These are phyloP conservation scores for Horisme vitalbata DNA, from an alignment of 2,888 invertebrate species.

Conservation along the genomic window DNA sequence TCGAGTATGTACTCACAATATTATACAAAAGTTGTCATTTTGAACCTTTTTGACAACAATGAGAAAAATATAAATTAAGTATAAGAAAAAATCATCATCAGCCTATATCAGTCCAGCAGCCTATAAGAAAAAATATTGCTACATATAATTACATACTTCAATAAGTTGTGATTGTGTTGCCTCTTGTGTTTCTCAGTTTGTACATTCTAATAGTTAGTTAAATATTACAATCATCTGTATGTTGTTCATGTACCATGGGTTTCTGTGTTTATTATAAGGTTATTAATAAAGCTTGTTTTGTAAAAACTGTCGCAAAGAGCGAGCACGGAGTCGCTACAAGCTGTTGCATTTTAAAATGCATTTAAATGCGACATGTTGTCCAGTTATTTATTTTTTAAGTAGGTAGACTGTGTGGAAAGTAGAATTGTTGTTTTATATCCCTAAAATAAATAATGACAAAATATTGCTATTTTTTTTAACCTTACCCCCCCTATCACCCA, in stretches of 20 bases:
- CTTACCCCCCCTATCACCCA: too few species aligned
- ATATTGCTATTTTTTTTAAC: slow-evolving; percentile 11
- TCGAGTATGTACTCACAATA: too few species aligned
- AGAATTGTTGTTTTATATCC: slow-evolving; percentile 24
- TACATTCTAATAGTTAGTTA: background rate
- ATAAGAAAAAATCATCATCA: too few species aligned
- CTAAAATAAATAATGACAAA: slow-evolving; percentile 24
- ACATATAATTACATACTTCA: background rate
- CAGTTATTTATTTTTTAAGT: slow-evolving; percentile 40
- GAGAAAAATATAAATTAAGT: too few species aligned
- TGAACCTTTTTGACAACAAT: too few species aligned
- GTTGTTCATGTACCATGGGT: background rate
- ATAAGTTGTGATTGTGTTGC: slow-evolving; percentile 12
- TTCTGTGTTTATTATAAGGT: slow-evolving; percentile 17
- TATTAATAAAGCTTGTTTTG: slow-evolving; percentile 33
- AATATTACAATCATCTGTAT: background rate
- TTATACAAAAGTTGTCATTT: too few species aligned
- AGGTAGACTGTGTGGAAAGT: slow-evolving; percentile 38
- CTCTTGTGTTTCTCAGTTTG: slow-evolving; percentile 10
- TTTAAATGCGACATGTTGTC: slow-evolving; percentile 49
- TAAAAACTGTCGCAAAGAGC: slow-evolving; percentile 44
- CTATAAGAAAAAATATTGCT: too few species aligned
- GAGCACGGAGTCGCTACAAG: slow-evolving; percentile 30
- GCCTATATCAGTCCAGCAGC: too few species aligned
- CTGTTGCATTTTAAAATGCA: slow-evolving; percentile 56